A percentile compares a stretch with the other conserved stretches of the same genome.
These are phyloP conservation scores for Aphelocoma coerulescens DNA, from an alignment of 2,113 vertebrate genomes.

Conservation along the genomic window DNA sequence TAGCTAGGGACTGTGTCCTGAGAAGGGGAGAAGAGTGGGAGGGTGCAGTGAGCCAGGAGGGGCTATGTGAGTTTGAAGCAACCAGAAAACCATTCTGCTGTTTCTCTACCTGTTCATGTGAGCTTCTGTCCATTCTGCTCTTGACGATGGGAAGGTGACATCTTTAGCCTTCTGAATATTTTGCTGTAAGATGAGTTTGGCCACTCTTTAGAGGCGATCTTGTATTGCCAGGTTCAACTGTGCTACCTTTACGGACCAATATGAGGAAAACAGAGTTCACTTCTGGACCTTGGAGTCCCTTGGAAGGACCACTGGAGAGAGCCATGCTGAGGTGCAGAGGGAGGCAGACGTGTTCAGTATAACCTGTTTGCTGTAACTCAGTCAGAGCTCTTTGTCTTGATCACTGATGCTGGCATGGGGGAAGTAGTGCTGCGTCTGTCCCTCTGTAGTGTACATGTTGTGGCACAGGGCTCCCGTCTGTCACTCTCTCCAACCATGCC, in stretches of 20 bases:
- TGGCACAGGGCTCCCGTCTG: neutral
- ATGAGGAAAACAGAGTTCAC: neutral
- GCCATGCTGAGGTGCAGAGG: neutral
- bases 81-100: neutral
- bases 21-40: neutral
- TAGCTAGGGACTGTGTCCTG: neutral
- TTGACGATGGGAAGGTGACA: rapidly evolving
- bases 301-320: neutral
- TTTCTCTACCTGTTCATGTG: rapidly evolving
- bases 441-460: neutral
- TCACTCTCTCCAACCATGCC: neutral
- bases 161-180: neutral
- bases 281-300: neutral
- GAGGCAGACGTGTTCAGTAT: neutral
- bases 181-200: neutral
- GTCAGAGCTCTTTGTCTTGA: neutral
- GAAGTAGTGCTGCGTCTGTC: too few relatives aligned
- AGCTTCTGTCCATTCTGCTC: neutral
- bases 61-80: neutral
- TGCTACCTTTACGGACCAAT: neutral
- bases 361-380: neutral
- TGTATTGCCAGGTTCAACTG: neutral
- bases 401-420: neutral
- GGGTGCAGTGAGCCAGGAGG: neutral
- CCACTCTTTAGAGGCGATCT: neutral